Evolutionary conservation across 2,113 vertebrate genomes (phyloP).

Genomic region (Phycodurus eques): DNA sequence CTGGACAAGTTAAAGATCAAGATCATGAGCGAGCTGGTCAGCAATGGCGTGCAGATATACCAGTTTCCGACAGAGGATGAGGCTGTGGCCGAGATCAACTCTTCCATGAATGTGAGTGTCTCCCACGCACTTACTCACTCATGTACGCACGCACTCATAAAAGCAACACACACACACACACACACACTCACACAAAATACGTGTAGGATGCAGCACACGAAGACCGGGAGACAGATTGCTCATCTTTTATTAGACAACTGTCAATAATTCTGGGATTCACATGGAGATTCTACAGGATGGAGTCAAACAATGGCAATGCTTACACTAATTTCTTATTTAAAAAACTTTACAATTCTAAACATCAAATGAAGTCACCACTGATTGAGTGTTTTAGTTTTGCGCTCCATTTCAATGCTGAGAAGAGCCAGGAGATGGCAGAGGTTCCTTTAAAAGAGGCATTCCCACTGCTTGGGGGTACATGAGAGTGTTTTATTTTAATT

Average conservation of each 20-base stretch:
- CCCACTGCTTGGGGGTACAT: too few species aligned
- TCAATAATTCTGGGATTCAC: not conserved
- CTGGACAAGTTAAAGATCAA: conserved; percentile 96
- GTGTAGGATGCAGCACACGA: not conserved
- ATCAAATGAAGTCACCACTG: not conserved
- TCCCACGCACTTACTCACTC: not conserved
- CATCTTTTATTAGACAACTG: not conserved
- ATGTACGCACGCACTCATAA: not conserved
- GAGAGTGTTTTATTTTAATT: not conserved
- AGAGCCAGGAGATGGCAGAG: not conserved
- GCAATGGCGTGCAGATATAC: conserved; percentile 96
- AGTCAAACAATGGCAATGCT: not conserved
- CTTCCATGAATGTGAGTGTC: conserved; percentile 90
- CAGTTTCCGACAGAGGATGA: conserved; percentile 96
- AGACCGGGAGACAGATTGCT: not conserved
- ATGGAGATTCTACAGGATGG: not conserved
- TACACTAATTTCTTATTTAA: not conserved
- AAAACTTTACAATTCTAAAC: not conserved
- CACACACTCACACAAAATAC: not conserved
- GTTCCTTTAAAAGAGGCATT: not conserved
- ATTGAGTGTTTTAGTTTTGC: not conserved
- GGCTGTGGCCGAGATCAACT: conserved; percentile 90
- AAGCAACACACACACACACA: not conserved
- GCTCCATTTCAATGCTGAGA: not conserved
- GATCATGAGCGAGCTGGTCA: conserved; percentile 97